These are phyloP conservation scores for Yponomeuta evonymella DNA, from an alignment of 2,888 invertebrate species.

Conservation along the genomic window DNA sequence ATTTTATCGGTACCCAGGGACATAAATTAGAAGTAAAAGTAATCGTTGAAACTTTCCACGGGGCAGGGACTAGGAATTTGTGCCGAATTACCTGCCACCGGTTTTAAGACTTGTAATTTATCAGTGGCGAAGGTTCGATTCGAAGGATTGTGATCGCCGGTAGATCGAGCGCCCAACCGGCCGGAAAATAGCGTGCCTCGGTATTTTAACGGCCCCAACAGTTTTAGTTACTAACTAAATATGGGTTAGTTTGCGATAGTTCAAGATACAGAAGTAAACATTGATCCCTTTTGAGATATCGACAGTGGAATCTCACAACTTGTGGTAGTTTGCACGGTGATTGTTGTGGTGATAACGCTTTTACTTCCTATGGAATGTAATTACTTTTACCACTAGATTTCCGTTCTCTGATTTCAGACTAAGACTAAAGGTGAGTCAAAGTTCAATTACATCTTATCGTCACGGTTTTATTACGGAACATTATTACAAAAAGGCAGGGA, in stretches of 20 bases:
- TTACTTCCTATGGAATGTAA: neutral
- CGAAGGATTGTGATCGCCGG: slow-evolving; percentile 33
- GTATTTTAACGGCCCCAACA: slow-evolving; percentile 17
- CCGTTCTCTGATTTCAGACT: slow-evolving; percentile 19
- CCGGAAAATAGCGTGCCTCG: slow-evolving; percentile 48
- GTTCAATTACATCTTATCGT: slow-evolving; percentile 25
- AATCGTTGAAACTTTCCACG: slow-evolving; percentile 67
- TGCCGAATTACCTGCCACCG: slow-evolving; percentile 78
- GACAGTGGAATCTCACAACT: neutral
- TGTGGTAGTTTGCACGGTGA: neutral
- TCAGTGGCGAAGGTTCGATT: slow-evolving; percentile 59
- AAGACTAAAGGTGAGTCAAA: slow-evolving; percentile 39
- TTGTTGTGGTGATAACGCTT: neutral
- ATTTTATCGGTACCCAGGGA: slow-evolving; percentile 59
- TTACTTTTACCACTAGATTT: neutral
- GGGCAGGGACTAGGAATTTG: slow-evolving; percentile 54
- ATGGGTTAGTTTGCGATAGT: slow-evolving; percentile 7
- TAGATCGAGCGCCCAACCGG: slow-evolving; percentile 31
- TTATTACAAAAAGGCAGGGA: neutral
- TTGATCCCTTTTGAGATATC: neutral
- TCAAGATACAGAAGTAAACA: slow-evolving; percentile 13
- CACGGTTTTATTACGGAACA: slow-evolving; percentile 35
- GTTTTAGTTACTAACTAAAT: slow-evolving; percentile 13
- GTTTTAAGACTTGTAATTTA: slow-evolving; percentile 79
- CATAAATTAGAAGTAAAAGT: slow-evolving; percentile 71